Evolutionary conservation across 2,888 invertebrate genomes (phyloP).

Genomic region (Synanthedon vespiformis): DNA sequence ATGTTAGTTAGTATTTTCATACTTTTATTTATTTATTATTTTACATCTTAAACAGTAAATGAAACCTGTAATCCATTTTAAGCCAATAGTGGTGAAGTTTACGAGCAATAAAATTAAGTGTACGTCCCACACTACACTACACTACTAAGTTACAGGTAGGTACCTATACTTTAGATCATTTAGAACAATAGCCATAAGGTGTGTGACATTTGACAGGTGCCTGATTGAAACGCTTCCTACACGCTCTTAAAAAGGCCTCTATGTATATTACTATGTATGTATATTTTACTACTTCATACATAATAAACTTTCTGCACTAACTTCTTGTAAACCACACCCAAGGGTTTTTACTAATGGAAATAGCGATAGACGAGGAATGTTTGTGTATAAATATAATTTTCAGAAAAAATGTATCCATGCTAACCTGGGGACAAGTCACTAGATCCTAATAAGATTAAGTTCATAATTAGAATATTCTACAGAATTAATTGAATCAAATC

Average conservation of each 20-base stretch:
- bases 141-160: not conserved
- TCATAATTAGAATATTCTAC: too few species aligned
- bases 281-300: too few species aligned
- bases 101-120: conserved; percentile 13
- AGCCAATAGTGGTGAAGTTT: conserved; percentile 16
- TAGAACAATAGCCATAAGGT: conserved; percentile 19
- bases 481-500: too few species aligned
- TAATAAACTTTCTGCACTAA: too few species aligned
- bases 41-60: not conserved
- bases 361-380: too few species aligned
- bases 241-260: not conserved
- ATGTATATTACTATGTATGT: not conserved
- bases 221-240: conserved; percentile 9
- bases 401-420: too few species aligned
- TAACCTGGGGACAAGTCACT: too few species aligned
- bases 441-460: too few species aligned
- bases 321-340: too few species aligned
- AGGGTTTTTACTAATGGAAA: too few species aligned
- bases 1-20: not conserved
- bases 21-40: not conserved
- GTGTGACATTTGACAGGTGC: conserved; percentile 17
- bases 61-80: conserved; percentile 8
- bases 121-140: not conserved
- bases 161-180: not conserved
- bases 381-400: too few species aligned